Evolutionary conservation across 2,797 vertebrate species (phyloP).

Genomic region (Enteromius radiatus): DNA sequence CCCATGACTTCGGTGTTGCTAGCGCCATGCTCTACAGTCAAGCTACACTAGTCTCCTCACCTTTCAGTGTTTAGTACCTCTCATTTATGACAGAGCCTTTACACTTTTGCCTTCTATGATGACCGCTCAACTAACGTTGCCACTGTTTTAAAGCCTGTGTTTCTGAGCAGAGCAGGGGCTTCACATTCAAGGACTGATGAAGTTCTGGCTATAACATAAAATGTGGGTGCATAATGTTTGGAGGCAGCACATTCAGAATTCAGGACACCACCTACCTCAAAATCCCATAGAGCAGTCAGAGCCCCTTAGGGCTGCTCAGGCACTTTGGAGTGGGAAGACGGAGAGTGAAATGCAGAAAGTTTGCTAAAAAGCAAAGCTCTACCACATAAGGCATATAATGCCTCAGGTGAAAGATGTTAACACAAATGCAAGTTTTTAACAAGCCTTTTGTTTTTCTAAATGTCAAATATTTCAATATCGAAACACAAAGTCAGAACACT

Average conservation of each 20-base stretch:
- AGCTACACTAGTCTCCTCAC: background rate
- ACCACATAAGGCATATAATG: background rate
- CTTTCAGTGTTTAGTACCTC: conserved; percentile 5
- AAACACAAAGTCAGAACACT: background rate
- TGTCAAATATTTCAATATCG: conserved; percentile 30
- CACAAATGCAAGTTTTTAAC: conserved; percentile 32
- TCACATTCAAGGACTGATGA: background rate
- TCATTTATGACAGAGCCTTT: conserved; percentile 11
- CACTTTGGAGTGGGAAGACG: conserved; percentile 17
- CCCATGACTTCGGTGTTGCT: background rate
- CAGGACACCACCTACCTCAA: conserved; percentile 42
- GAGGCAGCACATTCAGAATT: conserved; percentile 41
- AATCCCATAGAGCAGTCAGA: conserved; percentile 12
- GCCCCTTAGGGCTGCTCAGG: conserved; percentile 18
- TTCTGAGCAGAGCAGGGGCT: background rate
- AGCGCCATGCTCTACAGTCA: background rate
- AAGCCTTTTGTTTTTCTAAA: conserved; percentile 33
- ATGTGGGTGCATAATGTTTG: conserved; percentile 38
- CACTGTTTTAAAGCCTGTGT: conserved; percentile 29
- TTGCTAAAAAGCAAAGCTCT: conserved; percentile 36
- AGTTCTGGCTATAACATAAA: conserved; percentile 6
- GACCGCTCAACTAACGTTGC: background rate
- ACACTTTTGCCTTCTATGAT: conserved; percentile 1
- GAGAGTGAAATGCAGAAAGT: conserved; percentile 2
- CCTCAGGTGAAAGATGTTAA: conserved; percentile 12